These are phyloP conservation scores for Lordiphosa andalusiaca DNA, from an alignment of 2,888 invertebrate species.

Conservation along the genomic window DNA sequence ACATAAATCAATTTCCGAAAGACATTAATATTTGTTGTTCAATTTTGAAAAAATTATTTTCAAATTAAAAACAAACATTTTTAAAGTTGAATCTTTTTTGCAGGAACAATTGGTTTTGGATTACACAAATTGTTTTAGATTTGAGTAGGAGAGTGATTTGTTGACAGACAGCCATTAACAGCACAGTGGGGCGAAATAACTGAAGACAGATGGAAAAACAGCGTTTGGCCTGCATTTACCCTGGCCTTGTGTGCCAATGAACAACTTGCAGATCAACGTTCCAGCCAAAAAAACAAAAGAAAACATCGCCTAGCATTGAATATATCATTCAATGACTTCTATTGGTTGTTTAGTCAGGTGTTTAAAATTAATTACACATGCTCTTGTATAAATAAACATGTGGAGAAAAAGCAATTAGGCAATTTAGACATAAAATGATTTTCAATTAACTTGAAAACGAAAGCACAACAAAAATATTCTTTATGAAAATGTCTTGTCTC, in stretches of 20 bases:
- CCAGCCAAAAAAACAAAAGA: slow-evolving; percentile 1
- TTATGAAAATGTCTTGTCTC: slow-evolving; percentile 2
- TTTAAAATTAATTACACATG: slow-evolving; percentile 39
- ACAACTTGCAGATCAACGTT: slow-evolving; percentile 3
- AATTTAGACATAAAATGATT: slow-evolving; percentile 30
- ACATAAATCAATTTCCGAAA: too few species aligned
- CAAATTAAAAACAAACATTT: slow-evolving; percentile 13
- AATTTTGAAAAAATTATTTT: slow-evolving; percentile 3
- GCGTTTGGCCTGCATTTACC: not conserved
- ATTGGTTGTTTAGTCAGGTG: slow-evolving; percentile 37
- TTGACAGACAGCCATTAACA: slow-evolving; percentile 46
- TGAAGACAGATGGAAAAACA: too few species aligned
- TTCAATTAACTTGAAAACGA: slow-evolving; percentile 14
- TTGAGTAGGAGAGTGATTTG: slow-evolving; percentile 29
- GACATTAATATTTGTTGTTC: too few species aligned
- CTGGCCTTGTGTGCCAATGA: not conserved
- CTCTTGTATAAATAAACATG: slow-evolving; percentile 40
- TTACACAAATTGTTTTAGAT: slow-evolving; percentile 41
- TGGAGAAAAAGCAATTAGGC: slow-evolving; percentile 20
- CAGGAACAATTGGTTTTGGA: slow-evolving; percentile 43
- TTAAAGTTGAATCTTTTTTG: slow-evolving; percentile 44
- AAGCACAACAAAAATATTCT: not conserved
- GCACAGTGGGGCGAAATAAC: slow-evolving; percentile 28
- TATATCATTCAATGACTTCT: slow-evolving; percentile 26
- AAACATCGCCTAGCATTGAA: slow-evolving; percentile 9